Base-by-base conservation (phyloP, 2,888 invertebrate genomes). In the Nomada ferruginata region DNA sequence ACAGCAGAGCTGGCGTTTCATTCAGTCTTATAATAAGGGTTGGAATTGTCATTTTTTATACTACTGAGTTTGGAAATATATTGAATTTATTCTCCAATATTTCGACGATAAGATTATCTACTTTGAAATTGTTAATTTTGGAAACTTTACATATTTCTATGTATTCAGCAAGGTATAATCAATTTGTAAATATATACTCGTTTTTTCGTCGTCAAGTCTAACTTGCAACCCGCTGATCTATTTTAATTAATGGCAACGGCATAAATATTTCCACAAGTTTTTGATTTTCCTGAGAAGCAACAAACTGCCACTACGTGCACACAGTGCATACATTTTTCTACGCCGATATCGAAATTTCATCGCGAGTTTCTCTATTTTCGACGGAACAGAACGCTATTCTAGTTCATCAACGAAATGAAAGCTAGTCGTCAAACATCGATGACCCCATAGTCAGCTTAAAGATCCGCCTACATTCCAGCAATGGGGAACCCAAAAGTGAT, bases 341-440 rank as follows among this genome's bases (percentile, higher is more conserved):
- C 23, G 52, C 52, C 59, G 77, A 44, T 74, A 65, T 20, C 29
- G 70, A 65, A 70, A 7, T 3, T 47, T 47, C 47, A 15, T 70
- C 57, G 50, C 69, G 61, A 36, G 63, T 59, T 64, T 29, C 44
- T 53, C 70, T 29, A 53, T 59, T 52, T 20, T 18, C 69, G 29
- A 64, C 7, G 13, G 42, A 69, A 23, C 23, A 20, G 64, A 23
- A n/a, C 23, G 44, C 55, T 42, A 7, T 20, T 42, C 60, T 29
- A 59, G 44, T 61, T 61, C 55, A 57, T 64, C 69, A 53, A 66
- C 65, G 65, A 61, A 70, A 47, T 57, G 63, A 50, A 52, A 59
- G 7, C 36, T 79, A 71, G 23, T 81, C 70, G 55, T 52, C 15
- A 44, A 68, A 55, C 60, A 75, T 70, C 74, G 80, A 75, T 66